phyloP scores from a whole-genome alignment of 1,140 invertebrate genomes.

The Ridgeia piscesae region DNA sequence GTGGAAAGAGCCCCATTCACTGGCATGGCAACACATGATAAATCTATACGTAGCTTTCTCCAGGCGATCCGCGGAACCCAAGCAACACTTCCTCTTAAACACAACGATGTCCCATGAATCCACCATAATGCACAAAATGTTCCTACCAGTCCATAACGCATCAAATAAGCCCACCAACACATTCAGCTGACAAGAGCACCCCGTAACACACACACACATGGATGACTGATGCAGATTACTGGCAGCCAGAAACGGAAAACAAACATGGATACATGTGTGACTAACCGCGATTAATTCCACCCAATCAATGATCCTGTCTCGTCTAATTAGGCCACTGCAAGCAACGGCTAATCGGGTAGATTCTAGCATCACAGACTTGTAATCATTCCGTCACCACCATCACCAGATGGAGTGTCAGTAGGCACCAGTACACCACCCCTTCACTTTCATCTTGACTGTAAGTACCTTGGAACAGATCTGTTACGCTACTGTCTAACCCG shows the following conservation, averaged over 20 bases:
- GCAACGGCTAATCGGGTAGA: background rate
- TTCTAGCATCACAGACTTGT: background rate
- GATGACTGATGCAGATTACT: background rate
- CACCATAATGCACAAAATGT: too few species aligned
- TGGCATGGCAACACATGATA: background rate
- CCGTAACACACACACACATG: background rate
- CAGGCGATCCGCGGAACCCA: background rate
- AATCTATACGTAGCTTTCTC: background rate
- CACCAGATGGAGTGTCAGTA: too few species aligned
- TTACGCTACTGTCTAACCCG: too few species aligned
- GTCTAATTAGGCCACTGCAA: background rate
- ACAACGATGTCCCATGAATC: too few species aligned
- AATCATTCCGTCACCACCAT: background rate
- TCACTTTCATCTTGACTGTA: too few species aligned
- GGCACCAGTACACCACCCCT: too few species aligned
- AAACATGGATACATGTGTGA: background rate
- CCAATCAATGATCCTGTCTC: background rate
- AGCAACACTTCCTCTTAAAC: background rate
- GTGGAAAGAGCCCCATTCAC: background rate
- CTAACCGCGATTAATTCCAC: background rate
- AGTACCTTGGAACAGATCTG: too few species aligned
- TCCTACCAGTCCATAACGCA: too few species aligned
- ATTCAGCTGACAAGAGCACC: background rate
- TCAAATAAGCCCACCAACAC: background rate
- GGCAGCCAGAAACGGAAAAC: background rate